These are phyloP conservation scores for Holocentrus rufus DNA, from an alignment of 2,797 vertebrate genomes.

Conservation along the genomic window DNA sequence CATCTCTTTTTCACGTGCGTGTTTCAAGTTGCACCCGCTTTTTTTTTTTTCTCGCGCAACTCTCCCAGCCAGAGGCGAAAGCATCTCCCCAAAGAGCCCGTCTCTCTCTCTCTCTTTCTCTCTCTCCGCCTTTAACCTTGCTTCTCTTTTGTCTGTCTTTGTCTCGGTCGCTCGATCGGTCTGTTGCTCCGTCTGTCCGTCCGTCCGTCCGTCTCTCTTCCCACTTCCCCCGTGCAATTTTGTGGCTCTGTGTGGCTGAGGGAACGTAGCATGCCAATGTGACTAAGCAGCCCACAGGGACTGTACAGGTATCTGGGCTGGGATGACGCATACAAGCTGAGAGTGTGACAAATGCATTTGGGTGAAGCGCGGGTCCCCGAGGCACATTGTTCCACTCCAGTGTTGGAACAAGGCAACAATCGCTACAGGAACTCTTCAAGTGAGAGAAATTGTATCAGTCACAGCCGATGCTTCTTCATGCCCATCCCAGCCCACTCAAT, in stretches of 20 bases:
- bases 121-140: conserved; percentile 28
- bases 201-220: conserved; percentile 27
- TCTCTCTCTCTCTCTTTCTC: conserved; percentile 32
- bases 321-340: conserved; percentile 76
- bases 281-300: conserved; percentile 75
- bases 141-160: conserved; percentile 67
- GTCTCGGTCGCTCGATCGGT: conserved; percentile 33
- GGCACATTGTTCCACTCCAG: conserved; percentile 73
- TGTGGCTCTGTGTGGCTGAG: conserved; percentile 74
- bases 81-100: conserved; percentile 70
- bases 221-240: conserved; percentile 1
- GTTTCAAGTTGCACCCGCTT: conserved; percentile 77
- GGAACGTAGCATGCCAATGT: conserved; percentile 66
- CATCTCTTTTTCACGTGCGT: conserved; percentile 63
- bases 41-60: conserved; percentile 72
- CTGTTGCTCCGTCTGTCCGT: conserved; percentile 28
- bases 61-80: conserved; percentile 68
- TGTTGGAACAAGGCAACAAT: conserved; percentile 75
- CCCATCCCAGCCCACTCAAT: conserved; percentile 66
- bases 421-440: conserved; percentile 72
- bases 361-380: conserved; percentile 67
- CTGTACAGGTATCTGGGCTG: conserved; percentile 77
- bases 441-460: conserved; percentile 77
- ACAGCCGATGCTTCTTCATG: conserved; percentile 71
- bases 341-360: conserved; percentile 87